Evolutionary conservation across 2,113 vertebrate genomes (phyloP).

Genomic region (Recurvirostra avosetta): DNA sequence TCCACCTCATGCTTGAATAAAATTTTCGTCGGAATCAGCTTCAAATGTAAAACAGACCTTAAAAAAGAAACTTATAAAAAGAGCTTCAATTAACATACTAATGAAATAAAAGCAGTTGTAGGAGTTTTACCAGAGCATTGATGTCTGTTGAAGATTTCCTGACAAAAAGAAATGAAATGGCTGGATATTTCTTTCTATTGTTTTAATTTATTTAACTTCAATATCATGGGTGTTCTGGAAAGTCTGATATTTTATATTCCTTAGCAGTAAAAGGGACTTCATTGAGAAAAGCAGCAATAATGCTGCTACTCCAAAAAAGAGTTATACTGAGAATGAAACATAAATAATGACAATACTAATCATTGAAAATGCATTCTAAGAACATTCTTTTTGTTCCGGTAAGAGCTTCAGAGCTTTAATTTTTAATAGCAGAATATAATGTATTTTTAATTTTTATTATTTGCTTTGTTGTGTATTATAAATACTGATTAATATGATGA

Average conservation of each 20-base stretch:
- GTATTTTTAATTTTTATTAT: neutral
- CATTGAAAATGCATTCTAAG: neutral
- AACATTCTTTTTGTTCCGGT: neutral
- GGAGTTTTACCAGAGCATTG: neutral
- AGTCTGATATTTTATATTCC: neutral
- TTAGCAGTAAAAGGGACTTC: neutral
- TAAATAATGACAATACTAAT: neutral
- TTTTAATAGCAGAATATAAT: neutral
- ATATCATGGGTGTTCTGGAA: neutral
- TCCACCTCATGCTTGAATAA: neutral
- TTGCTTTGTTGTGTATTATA: neutral
- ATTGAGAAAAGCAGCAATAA: neutral
- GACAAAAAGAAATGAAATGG: neutral
- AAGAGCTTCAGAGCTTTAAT: neutral
- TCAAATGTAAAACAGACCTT: neutral
- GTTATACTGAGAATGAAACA: neutral
- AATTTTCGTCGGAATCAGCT: neutral
- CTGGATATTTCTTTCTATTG: neutral
- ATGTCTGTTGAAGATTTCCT: neutral
- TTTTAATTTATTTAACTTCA: neutral
- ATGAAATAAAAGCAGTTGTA: neutral
- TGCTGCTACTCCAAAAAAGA: fast-evolving
- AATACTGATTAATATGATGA: neutral
- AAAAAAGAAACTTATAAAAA: neutral
- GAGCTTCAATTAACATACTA: neutral